Conservation (phyloP, 2,797 vertebrate species). For the Peromyscus eremicus region DNA sequence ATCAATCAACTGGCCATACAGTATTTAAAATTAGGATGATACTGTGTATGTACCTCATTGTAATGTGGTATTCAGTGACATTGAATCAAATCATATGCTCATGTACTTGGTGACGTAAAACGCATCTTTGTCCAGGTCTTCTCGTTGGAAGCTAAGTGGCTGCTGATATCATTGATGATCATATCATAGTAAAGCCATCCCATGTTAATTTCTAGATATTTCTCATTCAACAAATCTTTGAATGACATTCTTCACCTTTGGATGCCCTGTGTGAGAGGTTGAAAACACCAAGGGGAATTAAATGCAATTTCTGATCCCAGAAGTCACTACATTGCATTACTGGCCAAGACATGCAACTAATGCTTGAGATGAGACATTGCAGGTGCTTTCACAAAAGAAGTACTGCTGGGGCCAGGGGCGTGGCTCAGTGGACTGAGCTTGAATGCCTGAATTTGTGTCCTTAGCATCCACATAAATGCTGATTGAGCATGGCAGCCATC, state of each 20-base stretch:
- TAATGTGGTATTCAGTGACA: not conserved
- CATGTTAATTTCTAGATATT: not conserved
- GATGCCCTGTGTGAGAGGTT: not conserved
- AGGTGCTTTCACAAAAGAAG: not conserved
- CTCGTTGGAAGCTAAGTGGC: not conserved
- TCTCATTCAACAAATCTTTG: not conserved
- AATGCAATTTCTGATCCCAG: not conserved
- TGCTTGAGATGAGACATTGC: not conserved
- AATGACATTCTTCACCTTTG: not conserved
- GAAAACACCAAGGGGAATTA: not conserved
- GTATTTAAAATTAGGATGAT: not conserved
- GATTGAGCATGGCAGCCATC: not conserved
- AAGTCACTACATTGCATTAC: not conserved
- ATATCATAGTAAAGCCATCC: not conserved
- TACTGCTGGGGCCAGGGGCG: rapidly evolving
- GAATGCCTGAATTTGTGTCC: not conserved
- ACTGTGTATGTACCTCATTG: not conserved
- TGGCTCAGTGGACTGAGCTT: too few relatives aligned
- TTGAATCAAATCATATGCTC: not conserved
- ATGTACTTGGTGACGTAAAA: not conserved
- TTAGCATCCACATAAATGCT: not conserved
- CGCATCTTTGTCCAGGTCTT: not conserved
- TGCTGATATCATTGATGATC: not conserved
- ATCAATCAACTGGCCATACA: not conserved
- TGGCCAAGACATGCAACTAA: not conserved